phyloP scores from a whole-genome alignment of 1,140 invertebrate genomes.

The Potamilus streckersoni region DNA sequence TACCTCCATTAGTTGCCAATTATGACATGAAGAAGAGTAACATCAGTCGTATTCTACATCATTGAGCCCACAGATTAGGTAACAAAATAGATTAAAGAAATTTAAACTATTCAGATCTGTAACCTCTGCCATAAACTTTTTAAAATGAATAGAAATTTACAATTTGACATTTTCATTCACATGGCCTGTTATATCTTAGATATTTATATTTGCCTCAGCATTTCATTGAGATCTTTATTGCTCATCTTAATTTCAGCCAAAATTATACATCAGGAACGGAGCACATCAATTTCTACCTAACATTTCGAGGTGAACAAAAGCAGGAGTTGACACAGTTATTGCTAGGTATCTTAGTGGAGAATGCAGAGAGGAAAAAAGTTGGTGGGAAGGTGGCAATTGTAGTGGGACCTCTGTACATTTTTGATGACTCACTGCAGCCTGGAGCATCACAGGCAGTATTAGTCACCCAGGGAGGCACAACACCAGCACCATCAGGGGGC shows the following conservation, averaged over 20 bases:
- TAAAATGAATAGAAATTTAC: no score
- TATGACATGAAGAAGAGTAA: no score
- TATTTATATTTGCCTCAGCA: no score
- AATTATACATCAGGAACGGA: conserved; percentile 5
- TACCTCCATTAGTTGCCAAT: no score
- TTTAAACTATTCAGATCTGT: no score
- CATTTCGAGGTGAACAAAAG: conserved; percentile 23
- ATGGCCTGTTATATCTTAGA: no score
- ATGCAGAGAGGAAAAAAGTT: conserved; percentile 23
- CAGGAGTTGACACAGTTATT: conserved; percentile 16
- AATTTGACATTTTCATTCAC: no score
- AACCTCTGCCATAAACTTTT: no score
- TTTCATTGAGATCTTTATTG: not conserved
- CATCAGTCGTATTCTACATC: no score
- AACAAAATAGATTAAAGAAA: no score
- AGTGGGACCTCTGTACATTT: conserved; percentile 22
- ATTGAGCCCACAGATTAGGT: no score
- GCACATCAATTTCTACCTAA: conserved; percentile 25
- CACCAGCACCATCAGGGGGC: conserved; percentile 11
- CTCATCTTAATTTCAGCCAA: conserved; percentile 14
- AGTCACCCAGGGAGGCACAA: conserved; percentile 10
- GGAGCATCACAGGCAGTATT: conserved; percentile 8
- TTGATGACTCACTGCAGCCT: conserved; percentile 26
- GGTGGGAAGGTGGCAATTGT: conserved; percentile 19
- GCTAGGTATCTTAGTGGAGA: conserved; percentile 26